Evolutionary conservation across 2,888 invertebrate species (phyloP), one percentile per base, ranked within the genome.

Genomic region (Sarcophaga subvicina): DNA sequence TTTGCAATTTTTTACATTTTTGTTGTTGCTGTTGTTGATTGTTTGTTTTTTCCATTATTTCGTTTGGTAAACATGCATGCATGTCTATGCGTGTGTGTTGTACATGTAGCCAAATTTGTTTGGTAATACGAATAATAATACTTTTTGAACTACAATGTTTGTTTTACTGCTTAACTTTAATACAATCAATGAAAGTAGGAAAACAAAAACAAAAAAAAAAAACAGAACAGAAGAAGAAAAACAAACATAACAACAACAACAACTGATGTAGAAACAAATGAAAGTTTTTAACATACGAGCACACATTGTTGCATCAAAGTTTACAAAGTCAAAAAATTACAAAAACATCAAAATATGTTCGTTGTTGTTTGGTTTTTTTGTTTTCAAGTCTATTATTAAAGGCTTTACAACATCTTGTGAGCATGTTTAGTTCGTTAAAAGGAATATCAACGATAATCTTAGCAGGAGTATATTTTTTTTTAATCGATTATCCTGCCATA

Each of bases 221-320:
- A 37, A 37, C 6, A 37, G 6, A 37, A 37, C 2, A 10, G 10
- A 37, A 37, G 8, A 37, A 37, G 37, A 37, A 37, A 37, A 37
- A 37, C 37, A 37, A 37, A 8, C 0, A 49, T 22, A 22, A 22
- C 22, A 22, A 49, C 70, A 83, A 71, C 17, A 70, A 47, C 67
- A 63, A 70, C 45, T 63, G 4, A 10, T 14, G 17, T 59, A 59
- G 45, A 12, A 69, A 67, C 6, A 45, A 20, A 22, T 14, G 64
- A 37, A 37, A 37, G 37, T 37, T 37, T 37, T 37, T 37, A 37
- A 37, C 37, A 37, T 37, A 37, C 25, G 2, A 22, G 49, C 4
- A 67, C 25, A 83, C 73, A 79, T 73, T 79, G 83, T 79, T 83
- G 78, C 79, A 79, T 69, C 54, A 79, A 73, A 79, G 83, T 73